Evolutionary conservation across 2,888 invertebrate genomes (phyloP).

Genomic region (Clivina fossor): DNA sequence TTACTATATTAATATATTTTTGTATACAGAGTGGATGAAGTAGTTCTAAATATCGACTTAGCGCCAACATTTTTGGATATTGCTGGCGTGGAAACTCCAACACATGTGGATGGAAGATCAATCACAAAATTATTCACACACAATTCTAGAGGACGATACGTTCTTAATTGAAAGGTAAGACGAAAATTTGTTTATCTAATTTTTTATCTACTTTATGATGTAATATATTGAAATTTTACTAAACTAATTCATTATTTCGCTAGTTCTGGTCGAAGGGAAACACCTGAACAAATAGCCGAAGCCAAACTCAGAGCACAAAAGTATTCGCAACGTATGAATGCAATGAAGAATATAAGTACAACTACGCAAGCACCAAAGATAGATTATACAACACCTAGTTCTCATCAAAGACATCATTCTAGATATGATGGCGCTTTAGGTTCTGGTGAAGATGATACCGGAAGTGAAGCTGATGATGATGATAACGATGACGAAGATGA

Average conservation of each 20-base stretch:
- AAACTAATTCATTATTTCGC: too few relatives aligned
- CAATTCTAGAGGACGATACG: conserved; percentile 72
- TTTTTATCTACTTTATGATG: too few relatives aligned
- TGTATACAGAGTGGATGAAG: conserved; percentile 74
- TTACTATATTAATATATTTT: too few relatives aligned
- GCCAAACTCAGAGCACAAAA: conserved; percentile 47
- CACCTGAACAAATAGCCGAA: conserved; percentile 65
- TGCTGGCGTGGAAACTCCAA: conserved; percentile 85
- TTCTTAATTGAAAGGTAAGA: conserved; percentile 82
- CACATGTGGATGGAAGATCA: conserved; percentile 94
- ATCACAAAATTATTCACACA: conserved; percentile 74
- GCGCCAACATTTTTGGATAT: conserved; percentile 97
- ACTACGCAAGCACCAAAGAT: conserved; percentile 19
- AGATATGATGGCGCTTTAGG: conserved; percentile 28
- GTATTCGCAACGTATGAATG: conserved; percentile 20
- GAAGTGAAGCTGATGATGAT: conserved; percentile 44
- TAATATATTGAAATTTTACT: conserved; percentile 15
- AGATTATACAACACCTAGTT: neutral
- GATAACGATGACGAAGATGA: conserved; percentile 42
- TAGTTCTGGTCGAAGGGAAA: conserved; percentile 80
- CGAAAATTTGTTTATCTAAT: too few relatives aligned
- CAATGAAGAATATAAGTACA: conserved; percentile 17
- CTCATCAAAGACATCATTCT: conserved; percentile 6
- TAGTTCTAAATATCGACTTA: conserved; percentile 92
- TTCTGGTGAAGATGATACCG: conserved; percentile 42